Percentiles rank a stretch among this genome's conserved stretches.
phyloP scores from a whole-genome alignment of 2,797 vertebrate species.

The Cuniculus paca region DNA sequence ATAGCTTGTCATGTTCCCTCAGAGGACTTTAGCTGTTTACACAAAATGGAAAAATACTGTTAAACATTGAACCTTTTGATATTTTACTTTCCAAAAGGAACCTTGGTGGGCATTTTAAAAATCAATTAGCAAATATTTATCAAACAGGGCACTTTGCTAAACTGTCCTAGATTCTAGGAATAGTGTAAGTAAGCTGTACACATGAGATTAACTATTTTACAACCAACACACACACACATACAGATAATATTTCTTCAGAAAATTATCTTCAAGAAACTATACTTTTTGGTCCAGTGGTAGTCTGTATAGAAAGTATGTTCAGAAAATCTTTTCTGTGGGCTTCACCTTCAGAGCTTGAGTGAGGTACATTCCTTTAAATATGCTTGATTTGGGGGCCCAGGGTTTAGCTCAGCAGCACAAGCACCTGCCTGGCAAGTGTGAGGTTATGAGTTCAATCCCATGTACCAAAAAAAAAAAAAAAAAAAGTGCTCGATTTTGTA shows the following conservation, averaged over 20 bases:
- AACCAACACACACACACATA: background rate
- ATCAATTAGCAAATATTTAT: constrained; percentile 60
- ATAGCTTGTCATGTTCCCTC: constrained; percentile 22
- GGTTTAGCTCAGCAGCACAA: no score
- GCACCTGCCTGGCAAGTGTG: no score
- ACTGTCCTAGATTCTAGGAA: background rate
- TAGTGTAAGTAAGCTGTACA: background rate
- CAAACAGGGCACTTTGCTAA: background rate
- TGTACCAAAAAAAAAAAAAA: no score
- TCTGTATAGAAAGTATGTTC: background rate
- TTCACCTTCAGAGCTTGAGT: background rate
- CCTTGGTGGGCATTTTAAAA: background rate
- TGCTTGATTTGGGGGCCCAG: background rate
- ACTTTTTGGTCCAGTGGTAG: background rate
- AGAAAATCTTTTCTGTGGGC: background rate
- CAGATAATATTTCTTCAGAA: background rate
- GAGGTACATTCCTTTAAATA: background rate
- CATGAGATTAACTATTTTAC: background rate
- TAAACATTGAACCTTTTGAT: constrained; percentile 38
- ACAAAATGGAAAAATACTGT: constrained; percentile 18
- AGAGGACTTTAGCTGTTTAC: constrained; percentile 20
- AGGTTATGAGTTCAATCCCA: no score
- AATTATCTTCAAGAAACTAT: background rate
- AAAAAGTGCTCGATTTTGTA: background rate
- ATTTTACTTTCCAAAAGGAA: constrained; percentile 48